Conservation (phyloP, 2,113 vertebrate species). For the Erythrocercus mccallii region DNA sequence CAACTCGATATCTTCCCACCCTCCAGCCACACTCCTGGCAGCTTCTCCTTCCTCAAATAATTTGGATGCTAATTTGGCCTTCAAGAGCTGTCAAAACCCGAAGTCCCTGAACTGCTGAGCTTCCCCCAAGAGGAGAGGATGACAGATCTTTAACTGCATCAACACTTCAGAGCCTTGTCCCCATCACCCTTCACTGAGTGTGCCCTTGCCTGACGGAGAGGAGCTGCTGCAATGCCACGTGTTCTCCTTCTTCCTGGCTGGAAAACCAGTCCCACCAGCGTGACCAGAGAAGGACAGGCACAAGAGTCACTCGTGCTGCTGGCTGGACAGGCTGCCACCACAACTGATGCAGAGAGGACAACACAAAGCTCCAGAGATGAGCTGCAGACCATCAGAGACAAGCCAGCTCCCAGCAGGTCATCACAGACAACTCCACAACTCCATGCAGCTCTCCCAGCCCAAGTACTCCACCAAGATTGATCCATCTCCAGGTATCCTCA, state of each 20-base stretch:
- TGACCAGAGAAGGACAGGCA: background rate
- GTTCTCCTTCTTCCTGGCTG: background rate
- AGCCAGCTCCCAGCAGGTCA: background rate
- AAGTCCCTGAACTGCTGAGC: background rate
- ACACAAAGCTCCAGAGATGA: background rate
- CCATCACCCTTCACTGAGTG: background rate
- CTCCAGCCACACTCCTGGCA: background rate
- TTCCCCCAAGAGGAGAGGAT: background rate
- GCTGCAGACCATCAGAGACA: background rate
- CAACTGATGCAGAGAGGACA: background rate
- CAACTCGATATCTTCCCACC: background rate
- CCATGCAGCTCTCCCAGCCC: background rate
- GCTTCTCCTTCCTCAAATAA: background rate
- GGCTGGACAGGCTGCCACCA: background rate
- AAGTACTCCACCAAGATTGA: rapidly evolving
- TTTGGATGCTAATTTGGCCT: background rate
- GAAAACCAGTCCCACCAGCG: background rate
- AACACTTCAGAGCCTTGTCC: background rate
- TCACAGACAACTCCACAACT: background rate
- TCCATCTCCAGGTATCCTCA: background rate
- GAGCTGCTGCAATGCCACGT: background rate
- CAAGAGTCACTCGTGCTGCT: background rate
- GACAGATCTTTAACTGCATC: background rate
- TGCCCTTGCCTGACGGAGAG: background rate
- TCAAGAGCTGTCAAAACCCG: background rate